Evolutionary conservation across 2,888 invertebrate genomes (phyloP).

Genomic region (Meta bourneti): DNA sequence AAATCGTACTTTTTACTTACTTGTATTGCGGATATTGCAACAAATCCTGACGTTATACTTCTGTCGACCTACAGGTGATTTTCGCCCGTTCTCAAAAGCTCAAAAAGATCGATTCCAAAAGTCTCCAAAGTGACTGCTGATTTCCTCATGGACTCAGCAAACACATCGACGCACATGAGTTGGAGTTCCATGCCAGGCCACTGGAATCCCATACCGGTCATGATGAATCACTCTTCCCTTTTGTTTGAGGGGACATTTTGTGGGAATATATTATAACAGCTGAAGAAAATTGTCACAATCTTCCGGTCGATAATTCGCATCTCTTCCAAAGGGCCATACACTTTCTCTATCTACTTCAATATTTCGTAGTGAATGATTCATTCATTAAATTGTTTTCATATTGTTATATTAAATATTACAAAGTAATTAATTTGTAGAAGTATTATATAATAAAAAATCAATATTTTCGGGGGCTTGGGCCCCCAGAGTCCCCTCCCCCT

Average conservation of each 20-base stretch:
- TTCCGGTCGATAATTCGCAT: no score
- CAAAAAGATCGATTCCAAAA: conserved; percentile 89
- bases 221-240: conserved; percentile 93
- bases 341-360: no score
- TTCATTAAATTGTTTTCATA: no score
- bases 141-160: conserved; percentile 86
- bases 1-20: conserved; percentile 78
- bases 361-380: no score
- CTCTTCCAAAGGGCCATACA: no score
- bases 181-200: conserved; percentile 58
- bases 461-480: no score
- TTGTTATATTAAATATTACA: no score
- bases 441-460: no score
- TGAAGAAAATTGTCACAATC: background rate
- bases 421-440: background rate
- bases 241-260: conserved; percentile 81
- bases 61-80: conserved; percentile 85
- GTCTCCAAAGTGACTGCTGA: conserved; percentile 89
- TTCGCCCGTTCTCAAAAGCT: conserved; percentile 87
- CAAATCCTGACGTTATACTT: conserved; percentile 79
- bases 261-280: no score
- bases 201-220: conserved; percentile 90
- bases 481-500: no score
- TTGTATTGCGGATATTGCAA: conserved; percentile 83
- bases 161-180: conserved; percentile 48